Evolutionary conservation across 2,888 invertebrate species (phyloP).

Genomic region (Tupiocoris notatus): DNA sequence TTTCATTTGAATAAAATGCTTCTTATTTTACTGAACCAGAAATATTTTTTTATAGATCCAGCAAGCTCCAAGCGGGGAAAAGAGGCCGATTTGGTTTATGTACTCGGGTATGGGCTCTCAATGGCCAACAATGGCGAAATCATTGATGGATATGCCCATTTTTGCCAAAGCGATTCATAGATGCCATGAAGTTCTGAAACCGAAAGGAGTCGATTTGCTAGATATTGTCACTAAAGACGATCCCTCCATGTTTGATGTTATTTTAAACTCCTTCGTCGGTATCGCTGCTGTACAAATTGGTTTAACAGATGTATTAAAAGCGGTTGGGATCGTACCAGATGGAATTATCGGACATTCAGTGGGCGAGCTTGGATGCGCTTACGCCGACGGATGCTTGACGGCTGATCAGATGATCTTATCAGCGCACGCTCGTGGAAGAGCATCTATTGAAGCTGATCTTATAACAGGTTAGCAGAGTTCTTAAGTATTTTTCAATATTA

Average conservation of each 20-base stretch:
- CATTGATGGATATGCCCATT: constrained; percentile 65
- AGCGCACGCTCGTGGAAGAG: constrained; percentile 61
- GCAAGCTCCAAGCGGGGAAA: constrained; percentile 20
- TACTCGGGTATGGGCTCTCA: constrained; percentile 77
- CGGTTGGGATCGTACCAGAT: constrained; percentile 66
- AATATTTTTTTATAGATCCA: constrained; percentile 14
- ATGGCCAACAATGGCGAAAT: constrained; percentile 68
- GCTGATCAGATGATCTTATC: constrained; percentile 62
- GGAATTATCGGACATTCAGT: constrained; percentile 71
- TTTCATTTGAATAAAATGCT: neutral
- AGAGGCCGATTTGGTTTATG: constrained; percentile 63
- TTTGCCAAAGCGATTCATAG: constrained; percentile 65
- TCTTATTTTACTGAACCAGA: neutral
- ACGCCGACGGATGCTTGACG: constrained; percentile 64
- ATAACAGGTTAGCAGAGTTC: constrained; percentile 45
- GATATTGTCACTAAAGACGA: constrained; percentile 64
- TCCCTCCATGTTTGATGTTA: constrained; percentile 63
- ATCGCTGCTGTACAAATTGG: constrained; percentile 71
- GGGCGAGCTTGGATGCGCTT: constrained; percentile 65
- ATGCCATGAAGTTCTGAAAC: constrained; percentile 60
- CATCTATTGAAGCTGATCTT: constrained; percentile 55
- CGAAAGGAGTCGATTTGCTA: constrained; percentile 64
- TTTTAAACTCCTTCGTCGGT: constrained; percentile 69
- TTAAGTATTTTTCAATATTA: too few species aligned
- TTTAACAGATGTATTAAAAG: constrained; percentile 63